A percentile compares a stretch with the other conserved stretches of the same genome.
Conservation (phyloP, 1,140 invertebrate species). For the Pristionchus pacificus region DNA sequence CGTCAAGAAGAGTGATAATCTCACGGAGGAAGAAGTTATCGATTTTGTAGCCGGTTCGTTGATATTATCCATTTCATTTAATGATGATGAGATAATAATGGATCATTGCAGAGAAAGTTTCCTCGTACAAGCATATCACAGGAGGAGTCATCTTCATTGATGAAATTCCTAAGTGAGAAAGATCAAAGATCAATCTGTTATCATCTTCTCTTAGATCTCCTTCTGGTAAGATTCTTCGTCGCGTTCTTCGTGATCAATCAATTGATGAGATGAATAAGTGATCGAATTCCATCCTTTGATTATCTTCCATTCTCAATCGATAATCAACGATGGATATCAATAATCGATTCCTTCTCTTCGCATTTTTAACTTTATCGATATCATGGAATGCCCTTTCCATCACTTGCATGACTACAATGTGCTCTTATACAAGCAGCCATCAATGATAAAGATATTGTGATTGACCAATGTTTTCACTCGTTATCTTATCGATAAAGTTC, state of each 20-base stretch:
- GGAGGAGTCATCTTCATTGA: slow-evolving; percentile 69
- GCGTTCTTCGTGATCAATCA: slow-evolving; percentile 36
- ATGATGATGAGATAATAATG: not conserved
- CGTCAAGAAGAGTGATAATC: not conserved
- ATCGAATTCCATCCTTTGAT: too few relatives aligned
- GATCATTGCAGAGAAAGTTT: slow-evolving; percentile 34
- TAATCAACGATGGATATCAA: too few relatives aligned
- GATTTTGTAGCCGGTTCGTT: not conserved
- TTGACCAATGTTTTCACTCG: too few relatives aligned
- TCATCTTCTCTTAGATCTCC: slow-evolving; percentile 47
- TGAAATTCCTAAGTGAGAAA: slow-evolving; percentile 69
- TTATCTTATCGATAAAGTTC: too few relatives aligned
- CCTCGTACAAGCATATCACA: slow-evolving; percentile 55
- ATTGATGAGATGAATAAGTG: not conserved
- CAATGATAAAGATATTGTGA: too few relatives aligned
- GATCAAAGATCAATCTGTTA: not conserved
- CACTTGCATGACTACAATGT: too few relatives aligned
- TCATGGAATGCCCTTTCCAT: too few relatives aligned
- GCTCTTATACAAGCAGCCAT: too few relatives aligned
- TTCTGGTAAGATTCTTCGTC: slow-evolving; percentile 72
- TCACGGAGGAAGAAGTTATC: not conserved
- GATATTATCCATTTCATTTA: not conserved
- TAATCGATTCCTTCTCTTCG: too few relatives aligned
- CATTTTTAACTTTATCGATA: too few relatives aligned
- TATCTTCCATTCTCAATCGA: too few relatives aligned